phyloP scores from a whole-genome alignment of 2,888 invertebrate species.

The Willowsia nigromaculata region DNA sequence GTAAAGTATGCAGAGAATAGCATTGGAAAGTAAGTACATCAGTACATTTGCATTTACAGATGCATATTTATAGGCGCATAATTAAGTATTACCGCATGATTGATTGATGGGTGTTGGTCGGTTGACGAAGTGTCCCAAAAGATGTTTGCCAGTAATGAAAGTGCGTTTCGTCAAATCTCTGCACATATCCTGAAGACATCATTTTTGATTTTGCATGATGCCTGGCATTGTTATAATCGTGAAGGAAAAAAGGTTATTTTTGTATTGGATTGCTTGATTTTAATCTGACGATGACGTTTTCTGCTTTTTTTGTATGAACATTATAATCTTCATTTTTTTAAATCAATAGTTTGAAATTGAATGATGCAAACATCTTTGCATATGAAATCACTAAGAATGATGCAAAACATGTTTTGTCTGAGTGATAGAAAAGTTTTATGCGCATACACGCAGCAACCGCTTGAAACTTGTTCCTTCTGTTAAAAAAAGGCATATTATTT shows the following conservation, averaged over 20 bases:
- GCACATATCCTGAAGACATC: neutral
- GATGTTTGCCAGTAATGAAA: neutral
- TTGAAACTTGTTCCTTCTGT: conserved; percentile 14
- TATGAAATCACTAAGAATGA: conserved; percentile 32
- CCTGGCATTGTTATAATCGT: neutral
- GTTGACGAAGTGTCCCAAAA: too few relatives aligned
- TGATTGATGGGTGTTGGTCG: neutral
- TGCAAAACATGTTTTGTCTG: conserved; percentile 22
- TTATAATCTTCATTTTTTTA: neutral
- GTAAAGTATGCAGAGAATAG: too few relatives aligned
- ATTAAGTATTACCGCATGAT: too few relatives aligned
- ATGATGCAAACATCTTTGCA: conserved; percentile 30
- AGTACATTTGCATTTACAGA: too few relatives aligned
- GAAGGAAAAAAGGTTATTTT: neutral
- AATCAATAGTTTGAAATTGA: conserved; percentile 1
- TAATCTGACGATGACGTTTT: neutral
- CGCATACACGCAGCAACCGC: neutral
- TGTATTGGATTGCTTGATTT: neutral
- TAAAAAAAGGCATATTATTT: neutral
- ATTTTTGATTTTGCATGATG: too few relatives aligned
- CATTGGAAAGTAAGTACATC: too few relatives aligned
- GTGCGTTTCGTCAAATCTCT: neutral
- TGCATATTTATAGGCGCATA: too few relatives aligned
- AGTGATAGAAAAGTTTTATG: neutral
- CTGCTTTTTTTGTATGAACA: neutral